A percentile compares a stretch with the other conserved stretches of the same genome.
phyloP scores from a whole-genome alignment of 2,797 vertebrate genomes.

The Morus bassanus region DNA sequence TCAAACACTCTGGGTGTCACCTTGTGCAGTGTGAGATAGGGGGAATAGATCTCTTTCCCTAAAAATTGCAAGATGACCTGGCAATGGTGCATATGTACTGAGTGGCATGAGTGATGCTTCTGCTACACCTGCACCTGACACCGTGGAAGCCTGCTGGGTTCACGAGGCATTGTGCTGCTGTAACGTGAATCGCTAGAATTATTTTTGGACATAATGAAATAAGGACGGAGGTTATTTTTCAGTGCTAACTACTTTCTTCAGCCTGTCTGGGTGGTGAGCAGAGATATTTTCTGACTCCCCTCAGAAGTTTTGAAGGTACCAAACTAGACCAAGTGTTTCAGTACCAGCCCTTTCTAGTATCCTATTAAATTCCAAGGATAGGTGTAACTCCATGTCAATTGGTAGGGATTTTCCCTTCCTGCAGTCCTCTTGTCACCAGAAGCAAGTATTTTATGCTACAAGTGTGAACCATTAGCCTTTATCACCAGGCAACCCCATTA shows the following conservation, averaged over 20 bases:
- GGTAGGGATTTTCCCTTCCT: neutral
- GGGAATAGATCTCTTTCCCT: neutral
- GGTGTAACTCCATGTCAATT: neutral
- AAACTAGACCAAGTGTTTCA: neutral
- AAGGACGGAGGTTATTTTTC: neutral
- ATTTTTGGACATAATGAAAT: neutral
- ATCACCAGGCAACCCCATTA: conserved; percentile 2
- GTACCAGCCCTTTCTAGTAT: neutral
- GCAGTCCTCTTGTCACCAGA: neutral
- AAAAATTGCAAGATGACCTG: neutral
- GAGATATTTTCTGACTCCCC: neutral
- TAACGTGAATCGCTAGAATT: neutral
- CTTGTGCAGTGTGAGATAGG: neutral
- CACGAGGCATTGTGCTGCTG: neutral
- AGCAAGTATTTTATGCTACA: neutral
- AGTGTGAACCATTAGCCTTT: neutral
- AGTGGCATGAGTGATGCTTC: neutral
- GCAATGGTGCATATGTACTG: neutral
- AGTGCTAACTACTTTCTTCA: neutral
- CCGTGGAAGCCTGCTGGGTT: neutral
- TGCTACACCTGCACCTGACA: neutral
- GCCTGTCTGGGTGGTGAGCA: neutral
- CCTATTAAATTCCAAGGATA: neutral
- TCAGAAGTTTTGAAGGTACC: neutral
- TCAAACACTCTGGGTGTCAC: neutral